Evolutionary conservation across 2,888 invertebrate genomes (phyloP).

Genomic region (Eulithis prunata): DNA sequence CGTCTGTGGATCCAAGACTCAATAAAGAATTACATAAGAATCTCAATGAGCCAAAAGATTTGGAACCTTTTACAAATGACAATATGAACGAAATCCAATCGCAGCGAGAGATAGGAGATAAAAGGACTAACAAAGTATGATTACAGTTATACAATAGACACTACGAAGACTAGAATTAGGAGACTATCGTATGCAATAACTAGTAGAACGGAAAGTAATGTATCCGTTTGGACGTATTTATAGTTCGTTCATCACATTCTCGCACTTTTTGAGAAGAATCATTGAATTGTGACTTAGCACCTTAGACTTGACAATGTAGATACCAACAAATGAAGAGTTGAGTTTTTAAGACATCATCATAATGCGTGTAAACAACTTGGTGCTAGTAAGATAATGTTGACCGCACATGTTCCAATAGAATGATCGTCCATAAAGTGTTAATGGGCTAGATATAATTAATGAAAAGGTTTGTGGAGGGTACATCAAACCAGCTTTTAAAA

Average conservation of each 20-base stretch:
- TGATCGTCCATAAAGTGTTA: too few relatives aligned
- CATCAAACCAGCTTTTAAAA: too few relatives aligned
- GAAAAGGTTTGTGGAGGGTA: too few relatives aligned
- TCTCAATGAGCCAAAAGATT: constrained; percentile 8
- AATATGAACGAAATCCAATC: constrained; percentile 18
- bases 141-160: constrained; percentile 55
- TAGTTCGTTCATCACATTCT: constrained; percentile 34
- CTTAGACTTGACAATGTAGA: background rate
- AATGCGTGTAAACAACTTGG: too few relatives aligned
- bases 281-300: constrained; percentile 10
- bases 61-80: constrained; percentile 7
- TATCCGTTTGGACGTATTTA: constrained; percentile 45
- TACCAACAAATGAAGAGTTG: background rate
- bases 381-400: too few relatives aligned
- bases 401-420: too few relatives aligned
- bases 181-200: constrained; percentile 42
- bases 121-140: constrained; percentile 57
- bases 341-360: too few relatives aligned
- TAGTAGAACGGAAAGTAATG: constrained; percentile 39
- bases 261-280: background rate
- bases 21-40: constrained; percentile 17
- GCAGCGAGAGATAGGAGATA: constrained; percentile 46
- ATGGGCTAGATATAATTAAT: too few relatives aligned
- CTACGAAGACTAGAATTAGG: constrained; percentile 68
- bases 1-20: constrained; percentile 10